Evolutionary conservation across 2,113 vertebrate species (phyloP).

Genomic region (Arizona elegans): DNA sequence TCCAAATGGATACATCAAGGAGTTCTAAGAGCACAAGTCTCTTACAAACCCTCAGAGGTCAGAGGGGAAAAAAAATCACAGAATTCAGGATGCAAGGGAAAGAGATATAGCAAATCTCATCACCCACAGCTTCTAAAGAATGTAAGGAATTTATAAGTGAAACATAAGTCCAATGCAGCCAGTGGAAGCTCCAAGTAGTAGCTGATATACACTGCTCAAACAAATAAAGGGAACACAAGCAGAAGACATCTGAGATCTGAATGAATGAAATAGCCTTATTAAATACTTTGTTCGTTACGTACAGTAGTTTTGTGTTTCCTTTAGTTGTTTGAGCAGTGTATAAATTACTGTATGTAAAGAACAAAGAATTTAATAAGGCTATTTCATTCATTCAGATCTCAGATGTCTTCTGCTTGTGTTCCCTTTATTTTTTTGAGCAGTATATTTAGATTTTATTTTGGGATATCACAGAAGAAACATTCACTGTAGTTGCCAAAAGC

Average conservation of each 20-base stretch:
- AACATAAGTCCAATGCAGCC: not conserved
- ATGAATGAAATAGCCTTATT: no score
- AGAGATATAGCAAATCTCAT: not conserved
- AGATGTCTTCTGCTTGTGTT: no score
- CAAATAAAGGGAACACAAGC: no score
- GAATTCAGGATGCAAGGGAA: not conserved
- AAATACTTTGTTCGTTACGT: no score
- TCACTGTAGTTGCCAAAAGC: not conserved
- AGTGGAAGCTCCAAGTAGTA: not conserved
- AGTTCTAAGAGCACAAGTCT: not conserved
- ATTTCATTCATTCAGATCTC: no score
- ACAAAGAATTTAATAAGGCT: no score
- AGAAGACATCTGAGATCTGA: no score
- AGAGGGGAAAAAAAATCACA: not conserved
- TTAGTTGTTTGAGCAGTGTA: no score
- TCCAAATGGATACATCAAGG: not conserved
- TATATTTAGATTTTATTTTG: not conserved
- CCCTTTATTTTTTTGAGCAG: no score
- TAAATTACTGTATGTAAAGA: no score
- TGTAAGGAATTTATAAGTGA: not conserved
- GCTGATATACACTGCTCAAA: not conserved
- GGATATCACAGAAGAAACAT: not conserved
- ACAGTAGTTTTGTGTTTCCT: no score
- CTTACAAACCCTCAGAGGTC: not conserved
- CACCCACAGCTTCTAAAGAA: not conserved